phyloP scores from a whole-genome alignment of 2,888 invertebrate genomes.

The Cryptus viduatorius region DNA sequence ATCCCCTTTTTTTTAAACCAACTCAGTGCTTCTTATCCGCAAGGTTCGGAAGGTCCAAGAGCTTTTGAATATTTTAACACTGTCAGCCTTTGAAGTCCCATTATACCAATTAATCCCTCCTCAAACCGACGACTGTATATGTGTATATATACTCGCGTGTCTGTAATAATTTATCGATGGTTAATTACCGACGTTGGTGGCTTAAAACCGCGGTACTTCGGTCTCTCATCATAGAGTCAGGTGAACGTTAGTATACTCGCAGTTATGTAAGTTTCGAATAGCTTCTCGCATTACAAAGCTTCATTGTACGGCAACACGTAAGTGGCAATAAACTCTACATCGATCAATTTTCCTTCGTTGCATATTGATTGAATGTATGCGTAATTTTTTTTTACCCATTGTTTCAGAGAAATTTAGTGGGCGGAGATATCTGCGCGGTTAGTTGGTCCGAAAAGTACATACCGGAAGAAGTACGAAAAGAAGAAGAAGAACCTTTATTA shows the following conservation, averaged over 20 bases:
- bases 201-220: slow-evolving; percentile 34
- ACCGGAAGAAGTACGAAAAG: not conserved
- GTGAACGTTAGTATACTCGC: slow-evolving; percentile 14
- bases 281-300: slow-evolving; percentile 17
- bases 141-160: slow-evolving; percentile 7
- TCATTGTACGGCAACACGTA: slow-evolving; percentile 13
- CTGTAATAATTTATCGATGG: slow-evolving; percentile 58
- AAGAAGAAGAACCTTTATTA: slow-evolving; percentile 1
- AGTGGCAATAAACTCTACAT: not conserved
- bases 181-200: slow-evolving; percentile 45
- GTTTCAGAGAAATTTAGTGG: not conserved
- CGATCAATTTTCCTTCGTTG: slow-evolving; percentile 30
- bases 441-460: not conserved
- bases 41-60: slow-evolving; percentile 3
- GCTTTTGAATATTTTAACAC: slow-evolving; percentile 62
- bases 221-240: slow-evolving; percentile 24
- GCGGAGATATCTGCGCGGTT: not conserved
- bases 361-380: not conserved
- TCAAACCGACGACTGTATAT: slow-evolving; percentile 3
- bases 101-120: slow-evolving; percentile 57
- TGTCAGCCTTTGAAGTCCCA: slow-evolving; percentile 39
- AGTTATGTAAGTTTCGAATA: slow-evolving; percentile 32
- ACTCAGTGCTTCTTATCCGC: not conserved
- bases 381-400: not conserved
- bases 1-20: not conserved